Percentiles rank a stretch among this genome's conserved stretches.
Conservation (phyloP, 2,888 invertebrate genomes). For the Eupithecia inturbata region DNA sequence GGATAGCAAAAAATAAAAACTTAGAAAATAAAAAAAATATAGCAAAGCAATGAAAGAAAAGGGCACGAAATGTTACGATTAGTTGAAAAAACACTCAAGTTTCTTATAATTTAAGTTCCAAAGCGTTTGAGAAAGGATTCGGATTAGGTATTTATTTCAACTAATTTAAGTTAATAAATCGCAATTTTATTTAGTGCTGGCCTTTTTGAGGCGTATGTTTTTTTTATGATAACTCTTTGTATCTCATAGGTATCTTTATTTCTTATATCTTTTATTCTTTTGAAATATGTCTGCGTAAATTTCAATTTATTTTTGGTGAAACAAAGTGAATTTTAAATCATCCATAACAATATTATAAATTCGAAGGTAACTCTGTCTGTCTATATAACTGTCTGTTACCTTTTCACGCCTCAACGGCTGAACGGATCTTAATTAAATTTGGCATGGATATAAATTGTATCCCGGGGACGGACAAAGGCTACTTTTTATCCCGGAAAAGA, state of each 20-base stretch:
- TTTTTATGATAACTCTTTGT: background rate
- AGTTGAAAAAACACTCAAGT: slow-evolving; percentile 17
- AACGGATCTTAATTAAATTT: too few relatives aligned
- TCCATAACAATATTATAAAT: too few relatives aligned
- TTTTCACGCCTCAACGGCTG: too few relatives aligned
- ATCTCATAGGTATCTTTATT: background rate
- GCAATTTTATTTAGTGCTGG: background rate
- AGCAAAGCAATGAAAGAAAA: background rate
- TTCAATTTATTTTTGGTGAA: background rate
- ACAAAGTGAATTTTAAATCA: too few relatives aligned
- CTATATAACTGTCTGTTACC: too few relatives aligned
- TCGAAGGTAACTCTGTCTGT: too few relatives aligned
- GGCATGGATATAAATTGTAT: too few relatives aligned
- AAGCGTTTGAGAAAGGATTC: slow-evolving; percentile 8
- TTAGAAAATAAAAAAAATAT: background rate
- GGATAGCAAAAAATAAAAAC: background rate
- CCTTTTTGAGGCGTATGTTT: background rate
- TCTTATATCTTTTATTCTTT: background rate
- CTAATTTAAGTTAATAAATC: slow-evolving; percentile 25
- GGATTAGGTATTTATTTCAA: slow-evolving; percentile 18
- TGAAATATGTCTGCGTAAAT: background rate
- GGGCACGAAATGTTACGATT: background rate
- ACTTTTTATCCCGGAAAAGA: too few relatives aligned
- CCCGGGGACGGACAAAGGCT: too few relatives aligned
- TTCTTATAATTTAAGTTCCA: slow-evolving; percentile 18